Percentiles rank a stretch among this genome's conserved stretches.
Evolutionary conservation across 2,888 invertebrate species (phyloP).

Genomic region (Desoria tigrina): DNA sequence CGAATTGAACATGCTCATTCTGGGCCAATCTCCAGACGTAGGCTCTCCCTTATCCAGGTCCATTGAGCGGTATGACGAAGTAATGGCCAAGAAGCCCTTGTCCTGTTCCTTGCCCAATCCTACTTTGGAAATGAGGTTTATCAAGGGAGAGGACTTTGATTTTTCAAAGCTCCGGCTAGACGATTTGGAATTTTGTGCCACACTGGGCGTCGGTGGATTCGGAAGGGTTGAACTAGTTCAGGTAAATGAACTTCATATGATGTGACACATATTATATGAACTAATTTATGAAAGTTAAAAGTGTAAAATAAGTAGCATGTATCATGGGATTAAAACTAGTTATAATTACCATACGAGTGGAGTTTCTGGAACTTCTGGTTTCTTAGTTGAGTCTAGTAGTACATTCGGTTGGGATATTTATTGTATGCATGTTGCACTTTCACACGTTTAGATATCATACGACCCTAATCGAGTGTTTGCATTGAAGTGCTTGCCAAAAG

Average conservation of each 20-base stretch:
- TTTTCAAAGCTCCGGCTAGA: constrained; percentile 70
- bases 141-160: constrained; percentile 61
- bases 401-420: not conserved
- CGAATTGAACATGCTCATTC: constrained; percentile 18
- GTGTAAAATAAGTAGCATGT: constrained; percentile 1
- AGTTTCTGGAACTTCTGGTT: no score
- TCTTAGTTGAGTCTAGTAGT: no score
- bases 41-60: not conserved
- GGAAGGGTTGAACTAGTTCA: constrained; percentile 79
- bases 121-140: constrained; percentile 54
- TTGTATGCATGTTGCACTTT: constrained; percentile 8
- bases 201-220: constrained; percentile 89
- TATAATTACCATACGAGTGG: not conserved
- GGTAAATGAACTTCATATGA: constrained; percentile 28
- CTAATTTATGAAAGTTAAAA: not conserved
- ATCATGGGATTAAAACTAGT: no score
- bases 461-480: constrained; percentile 64
- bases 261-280: not conserved
- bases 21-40: no score
- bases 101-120: constrained; percentile 33
- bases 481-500: constrained; percentile 83
- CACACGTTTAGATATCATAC: constrained; percentile 36
- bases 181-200: constrained; percentile 78
- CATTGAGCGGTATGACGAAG: not conserved
- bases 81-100: not conserved